Conservation (phyloP, 1,140 invertebrate species). For the Lepidurus arcticus region DNA sequence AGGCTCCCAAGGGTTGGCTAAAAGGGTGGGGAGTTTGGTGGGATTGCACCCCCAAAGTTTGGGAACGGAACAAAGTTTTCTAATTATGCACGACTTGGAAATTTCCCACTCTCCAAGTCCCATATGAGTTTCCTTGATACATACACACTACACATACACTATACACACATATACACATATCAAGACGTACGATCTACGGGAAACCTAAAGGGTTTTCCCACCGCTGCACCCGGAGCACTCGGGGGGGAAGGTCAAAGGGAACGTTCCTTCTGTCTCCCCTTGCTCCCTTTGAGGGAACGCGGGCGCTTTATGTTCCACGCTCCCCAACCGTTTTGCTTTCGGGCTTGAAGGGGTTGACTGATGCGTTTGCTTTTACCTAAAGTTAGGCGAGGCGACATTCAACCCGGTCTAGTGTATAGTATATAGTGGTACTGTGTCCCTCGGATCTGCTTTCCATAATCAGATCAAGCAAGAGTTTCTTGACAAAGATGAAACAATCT, state of each 20-base stretch:
- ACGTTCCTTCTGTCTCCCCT: too few relatives aligned
- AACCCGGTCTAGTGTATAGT: background rate
- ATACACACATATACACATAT: too few relatives aligned
- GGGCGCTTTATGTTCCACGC: too few relatives aligned
- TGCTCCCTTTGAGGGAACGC: too few relatives aligned
- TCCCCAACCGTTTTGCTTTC: background rate
- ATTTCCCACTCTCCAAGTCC: background rate
- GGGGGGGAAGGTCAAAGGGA: too few relatives aligned
- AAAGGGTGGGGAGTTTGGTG: too few relatives aligned
- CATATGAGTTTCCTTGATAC: background rate
- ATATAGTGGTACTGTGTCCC: background rate
- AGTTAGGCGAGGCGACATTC: background rate
- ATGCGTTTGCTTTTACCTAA: slow-evolving; percentile 5
- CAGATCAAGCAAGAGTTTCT: background rate
- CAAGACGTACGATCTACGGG: background rate
- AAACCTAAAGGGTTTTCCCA: background rate
- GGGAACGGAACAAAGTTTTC: background rate
- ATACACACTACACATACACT: background rate
- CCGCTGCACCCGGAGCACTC: too few relatives aligned
- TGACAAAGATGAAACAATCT: slow-evolving; percentile 22
- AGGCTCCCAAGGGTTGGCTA: too few relatives aligned
- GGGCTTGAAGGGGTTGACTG: background rate
- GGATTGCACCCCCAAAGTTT: background rate
- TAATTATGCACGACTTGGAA: background rate
- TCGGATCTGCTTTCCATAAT: background rate